Base-by-base conservation (phyloP, 2,888 invertebrate species). In the Eilema caniola region DNA sequence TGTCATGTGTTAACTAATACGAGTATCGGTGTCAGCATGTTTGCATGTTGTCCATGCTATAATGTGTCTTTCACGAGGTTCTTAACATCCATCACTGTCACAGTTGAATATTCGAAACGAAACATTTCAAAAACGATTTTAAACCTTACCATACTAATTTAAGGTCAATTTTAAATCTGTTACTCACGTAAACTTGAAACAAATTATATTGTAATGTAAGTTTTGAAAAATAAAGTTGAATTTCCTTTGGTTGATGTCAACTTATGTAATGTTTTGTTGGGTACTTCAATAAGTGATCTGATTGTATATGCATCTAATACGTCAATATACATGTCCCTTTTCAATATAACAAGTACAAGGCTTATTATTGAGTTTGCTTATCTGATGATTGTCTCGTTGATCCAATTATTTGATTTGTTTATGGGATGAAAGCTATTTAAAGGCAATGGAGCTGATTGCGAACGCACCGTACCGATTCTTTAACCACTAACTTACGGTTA, bases 51-150 rank as follows among this genome's bases (percentile, higher is more conserved):
- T 73, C 75, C 74, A 16, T 66, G 73, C 57, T 70, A 47, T 85
- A 85, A 82, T 83, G 80, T 84, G 82, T 83, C 81, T 84, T 83
- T 85, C 84, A 83, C 82, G 83, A 85, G 37, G 71, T 75, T 70
- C 74, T 68, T 56, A 75, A 80, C 70, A 89, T 89, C 85, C 62
- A 87, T 90, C 89, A 89, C 80, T 86, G 89, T 88, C 88, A 85
- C 69, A 73, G 77, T 79, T 82, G 76, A 87, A 88, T 87, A 83
- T 84, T 85, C 83, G 75, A 28, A 28, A 84, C 76, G 72, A 74
- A 78, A 77, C 70, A 75, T 64, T 71, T 68, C 60, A 59, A 33
- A n/a, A 57, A 28, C 47, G 4, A 71, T 61, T 67, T 3, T 61
- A 33, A 67, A 61, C 71, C 61, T 61, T 71, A 4, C 8, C 25